Evolutionary conservation across 2,888 invertebrate genomes (phyloP).

Genomic region (Smittia sp.): DNA sequence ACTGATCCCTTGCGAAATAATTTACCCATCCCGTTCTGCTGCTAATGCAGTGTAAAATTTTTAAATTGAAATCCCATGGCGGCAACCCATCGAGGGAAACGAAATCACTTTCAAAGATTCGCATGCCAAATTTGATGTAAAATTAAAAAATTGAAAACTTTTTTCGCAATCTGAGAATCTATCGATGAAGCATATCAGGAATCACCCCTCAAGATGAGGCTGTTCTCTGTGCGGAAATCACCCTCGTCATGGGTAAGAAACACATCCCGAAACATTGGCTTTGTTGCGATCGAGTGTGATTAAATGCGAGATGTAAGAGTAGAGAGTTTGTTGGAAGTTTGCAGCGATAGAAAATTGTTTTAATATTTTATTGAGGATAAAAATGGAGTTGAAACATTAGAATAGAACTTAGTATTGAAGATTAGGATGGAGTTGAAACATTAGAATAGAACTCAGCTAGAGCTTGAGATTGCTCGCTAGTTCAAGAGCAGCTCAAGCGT

Average conservation of each 20-base stretch:
- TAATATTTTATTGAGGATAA: too few relatives aligned
- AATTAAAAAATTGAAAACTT: conserved; percentile 39
- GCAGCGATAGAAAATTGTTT: too few relatives aligned
- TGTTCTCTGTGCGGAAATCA: conserved; percentile 16
- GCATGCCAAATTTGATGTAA: conserved; percentile 41
- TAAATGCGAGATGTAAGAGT: too few relatives aligned
- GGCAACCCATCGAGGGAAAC: conserved; percentile 22
- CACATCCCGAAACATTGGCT: conserved; percentile 40
- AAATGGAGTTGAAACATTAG: too few relatives aligned
- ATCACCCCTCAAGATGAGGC: conserved; percentile 26
- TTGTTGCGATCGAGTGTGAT: conserved; percentile 14
- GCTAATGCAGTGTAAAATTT: conserved; percentile 41
- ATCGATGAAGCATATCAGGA: conserved; percentile 29
- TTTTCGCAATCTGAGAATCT: conserved; percentile 19
- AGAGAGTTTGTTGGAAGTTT: too few relatives aligned
- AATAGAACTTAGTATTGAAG: too few relatives aligned
- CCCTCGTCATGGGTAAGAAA: conserved; percentile 31
- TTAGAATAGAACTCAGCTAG: too few relatives aligned
- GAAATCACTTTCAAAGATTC: conserved; percentile 17
- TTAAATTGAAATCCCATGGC: conserved; percentile 41
- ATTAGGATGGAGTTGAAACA: too few relatives aligned
- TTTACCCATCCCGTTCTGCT: conserved; percentile 26
- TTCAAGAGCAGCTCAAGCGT: too few relatives aligned
- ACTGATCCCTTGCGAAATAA: conserved; percentile 14
- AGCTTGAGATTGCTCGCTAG: too few relatives aligned